Percentiles rank a stretch among this genome's conserved stretches.
phyloP scores from a whole-genome alignment of 2,888 invertebrate species.

The Lasioglossum villosulum region DNA sequence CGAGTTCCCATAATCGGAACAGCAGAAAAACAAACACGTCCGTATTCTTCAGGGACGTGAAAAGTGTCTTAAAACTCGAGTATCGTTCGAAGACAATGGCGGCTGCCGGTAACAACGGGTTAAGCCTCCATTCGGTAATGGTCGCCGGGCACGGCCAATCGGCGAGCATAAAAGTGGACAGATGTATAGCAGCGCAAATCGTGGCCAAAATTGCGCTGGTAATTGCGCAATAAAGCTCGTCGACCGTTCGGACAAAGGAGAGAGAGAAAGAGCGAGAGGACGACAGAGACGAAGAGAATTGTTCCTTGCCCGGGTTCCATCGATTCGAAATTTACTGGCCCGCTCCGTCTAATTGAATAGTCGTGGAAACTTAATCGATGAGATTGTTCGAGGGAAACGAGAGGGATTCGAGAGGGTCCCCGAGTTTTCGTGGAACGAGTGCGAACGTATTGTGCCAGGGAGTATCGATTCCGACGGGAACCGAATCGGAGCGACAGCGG shows the following conservation, averaged over 20 bases:
- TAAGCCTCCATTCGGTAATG: constrained; percentile 19
- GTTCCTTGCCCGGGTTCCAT: not conserved
- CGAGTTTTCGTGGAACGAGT: constrained; percentile 31
- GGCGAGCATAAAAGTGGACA: constrained; percentile 56
- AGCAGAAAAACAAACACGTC: constrained; percentile 1
- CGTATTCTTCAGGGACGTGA: not conserved
- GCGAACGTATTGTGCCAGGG: constrained; percentile 20
- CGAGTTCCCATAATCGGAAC: not conserved
- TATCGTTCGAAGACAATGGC: constrained; percentile 26
- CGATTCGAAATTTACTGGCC: constrained; percentile 16
- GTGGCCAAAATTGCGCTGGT: constrained; percentile 79
- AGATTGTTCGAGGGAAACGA: constrained; percentile 12
- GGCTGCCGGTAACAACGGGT: constrained; percentile 22
- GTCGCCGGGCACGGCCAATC: constrained; percentile 22
- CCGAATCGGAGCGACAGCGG: constrained; percentile 18
- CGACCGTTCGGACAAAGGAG: constrained; percentile 24
- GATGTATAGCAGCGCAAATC: constrained; percentile 73
- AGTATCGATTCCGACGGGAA: constrained; percentile 56
- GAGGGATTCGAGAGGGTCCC: constrained; percentile 2
- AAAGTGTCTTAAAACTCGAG: not conserved
- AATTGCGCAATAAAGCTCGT: constrained; percentile 81
- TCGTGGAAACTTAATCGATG: constrained; percentile 31
- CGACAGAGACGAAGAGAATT: not conserved
- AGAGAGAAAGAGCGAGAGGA: not conserved
- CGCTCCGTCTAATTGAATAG: constrained; percentile 35